These are phyloP conservation scores for Rhabdomys pumilio DNA, from an alignment of 2,797 vertebrate species.

Conservation along the genomic window DNA sequence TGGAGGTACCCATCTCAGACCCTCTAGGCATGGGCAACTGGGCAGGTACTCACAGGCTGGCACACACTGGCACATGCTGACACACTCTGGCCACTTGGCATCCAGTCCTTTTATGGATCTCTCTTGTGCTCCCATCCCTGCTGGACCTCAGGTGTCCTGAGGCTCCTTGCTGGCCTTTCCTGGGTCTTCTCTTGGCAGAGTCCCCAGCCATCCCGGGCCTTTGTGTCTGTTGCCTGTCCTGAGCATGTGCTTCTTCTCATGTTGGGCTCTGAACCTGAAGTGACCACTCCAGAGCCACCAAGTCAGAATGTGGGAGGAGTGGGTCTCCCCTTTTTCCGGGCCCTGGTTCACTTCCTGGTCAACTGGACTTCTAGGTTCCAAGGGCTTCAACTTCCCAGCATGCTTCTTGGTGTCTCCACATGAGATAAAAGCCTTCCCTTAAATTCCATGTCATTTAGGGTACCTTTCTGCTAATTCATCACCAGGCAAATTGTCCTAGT, in stretches of 20 bases:
- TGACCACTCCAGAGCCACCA: not conserved
- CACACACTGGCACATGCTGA: not conserved
- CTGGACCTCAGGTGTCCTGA: no score
- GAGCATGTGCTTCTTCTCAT: not conserved
- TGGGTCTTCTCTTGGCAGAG: not conserved
- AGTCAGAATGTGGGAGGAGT: not conserved
- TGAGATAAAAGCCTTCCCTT: not conserved
- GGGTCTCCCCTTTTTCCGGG: not conserved
- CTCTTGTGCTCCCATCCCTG: fast-evolving
- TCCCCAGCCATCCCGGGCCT: fast-evolving
- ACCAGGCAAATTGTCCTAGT: not conserved
- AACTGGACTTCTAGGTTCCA: not conserved
- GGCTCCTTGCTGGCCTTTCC: no score
- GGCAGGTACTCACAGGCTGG: no score
- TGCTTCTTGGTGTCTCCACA: not conserved
- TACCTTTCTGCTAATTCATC: not conserved
- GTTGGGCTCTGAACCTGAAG: not conserved
- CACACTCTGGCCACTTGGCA: fast-evolving
- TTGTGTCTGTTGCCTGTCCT: not conserved
- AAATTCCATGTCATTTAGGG: no score
- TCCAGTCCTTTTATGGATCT: not conserved
- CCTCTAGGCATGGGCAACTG: not conserved
- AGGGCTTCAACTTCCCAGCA: fast-evolving
- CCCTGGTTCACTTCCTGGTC: no score
- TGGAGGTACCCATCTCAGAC: fast-evolving